Conservation (phyloP, 1,140 invertebrate species). For the Pseudomyrmex sp. region DNA sequence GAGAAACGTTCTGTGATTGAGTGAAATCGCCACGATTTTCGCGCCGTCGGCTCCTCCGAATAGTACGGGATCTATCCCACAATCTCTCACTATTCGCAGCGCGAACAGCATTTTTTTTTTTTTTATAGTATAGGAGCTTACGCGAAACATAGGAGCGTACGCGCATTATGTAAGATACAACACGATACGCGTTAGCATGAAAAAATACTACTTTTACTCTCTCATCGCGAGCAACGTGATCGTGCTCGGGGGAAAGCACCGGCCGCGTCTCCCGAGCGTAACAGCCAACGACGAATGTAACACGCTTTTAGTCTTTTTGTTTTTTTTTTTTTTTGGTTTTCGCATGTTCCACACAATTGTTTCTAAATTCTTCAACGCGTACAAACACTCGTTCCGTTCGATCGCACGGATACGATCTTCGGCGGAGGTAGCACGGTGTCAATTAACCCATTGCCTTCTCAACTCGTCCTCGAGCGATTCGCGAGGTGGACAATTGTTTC, state of each 20-base stretch:
- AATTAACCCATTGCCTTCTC: slow-evolving; percentile 67
- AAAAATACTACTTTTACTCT: slow-evolving; percentile 36
- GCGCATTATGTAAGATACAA: not conserved
- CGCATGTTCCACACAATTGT: slow-evolving; percentile 2
- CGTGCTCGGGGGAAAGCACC: not conserved
- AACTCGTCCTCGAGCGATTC: not conserved
- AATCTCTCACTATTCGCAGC: slow-evolving; percentile 37
- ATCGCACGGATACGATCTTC: slow-evolving; percentile 44
- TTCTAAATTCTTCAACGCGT: slow-evolving; percentile 29
- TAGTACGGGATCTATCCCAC: slow-evolving; percentile 26
- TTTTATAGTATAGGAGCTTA: not conserved
- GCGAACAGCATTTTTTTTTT: slow-evolving; percentile 26
- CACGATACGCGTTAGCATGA: slow-evolving; percentile 15
- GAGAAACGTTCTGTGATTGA: not conserved
- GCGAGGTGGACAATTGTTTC: not conserved
- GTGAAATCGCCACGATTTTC: not conserved
- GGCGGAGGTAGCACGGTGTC: slow-evolving; percentile 51
- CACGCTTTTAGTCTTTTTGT: not conserved
- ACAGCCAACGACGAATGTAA: slow-evolving; percentile 9
- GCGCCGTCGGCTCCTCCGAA: slow-evolving; percentile 45
- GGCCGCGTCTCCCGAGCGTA: not conserved
- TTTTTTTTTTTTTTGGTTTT: not conserved
- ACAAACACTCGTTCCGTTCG: slow-evolving; percentile 42
- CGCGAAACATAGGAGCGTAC: slow-evolving; percentile 34
- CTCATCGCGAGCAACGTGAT: slow-evolving; percentile 4